Conservation (phyloP, 2,113 vertebrate species). For the Peucedramus taeniatus region DNA sequence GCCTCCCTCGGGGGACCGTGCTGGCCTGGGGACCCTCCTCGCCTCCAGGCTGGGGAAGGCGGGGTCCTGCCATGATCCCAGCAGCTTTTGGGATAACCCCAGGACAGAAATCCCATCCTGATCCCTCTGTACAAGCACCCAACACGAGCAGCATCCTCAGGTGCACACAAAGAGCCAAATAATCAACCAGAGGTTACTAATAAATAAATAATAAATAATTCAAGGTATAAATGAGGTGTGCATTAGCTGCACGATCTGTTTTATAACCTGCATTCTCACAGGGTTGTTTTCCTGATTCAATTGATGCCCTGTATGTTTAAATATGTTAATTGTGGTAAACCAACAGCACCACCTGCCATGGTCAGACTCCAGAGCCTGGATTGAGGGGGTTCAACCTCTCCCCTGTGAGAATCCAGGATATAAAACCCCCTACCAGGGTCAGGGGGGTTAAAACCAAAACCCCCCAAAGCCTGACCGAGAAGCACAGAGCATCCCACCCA, state of each 20-base stretch:
- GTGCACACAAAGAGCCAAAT: fast-evolving
- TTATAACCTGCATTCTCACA: neutral
- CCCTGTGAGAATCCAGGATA: neutral
- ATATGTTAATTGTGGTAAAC: neutral
- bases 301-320: neutral
- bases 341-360: fast-evolving
- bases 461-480: neutral
- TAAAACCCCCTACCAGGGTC: fast-evolving
- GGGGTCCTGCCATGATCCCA: fast-evolving
- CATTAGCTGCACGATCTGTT: neutral
- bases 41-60: fast-evolving
- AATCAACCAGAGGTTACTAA: neutral
- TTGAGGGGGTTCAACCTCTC: neutral
- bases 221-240: neutral
- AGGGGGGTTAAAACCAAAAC: neutral
- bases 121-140: fast-evolving
- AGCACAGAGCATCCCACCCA: fast-evolving
- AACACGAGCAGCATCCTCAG: fast-evolving
- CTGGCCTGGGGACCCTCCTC: neutral
- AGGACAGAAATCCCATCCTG: neutral
- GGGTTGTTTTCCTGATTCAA: neutral
- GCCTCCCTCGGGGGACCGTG: neutral
- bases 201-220: neutral
- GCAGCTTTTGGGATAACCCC: neutral
- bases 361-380: neutral